Conservation (phyloP, 2,888 invertebrate species). For the Lacanobia wlatinum region DNA sequence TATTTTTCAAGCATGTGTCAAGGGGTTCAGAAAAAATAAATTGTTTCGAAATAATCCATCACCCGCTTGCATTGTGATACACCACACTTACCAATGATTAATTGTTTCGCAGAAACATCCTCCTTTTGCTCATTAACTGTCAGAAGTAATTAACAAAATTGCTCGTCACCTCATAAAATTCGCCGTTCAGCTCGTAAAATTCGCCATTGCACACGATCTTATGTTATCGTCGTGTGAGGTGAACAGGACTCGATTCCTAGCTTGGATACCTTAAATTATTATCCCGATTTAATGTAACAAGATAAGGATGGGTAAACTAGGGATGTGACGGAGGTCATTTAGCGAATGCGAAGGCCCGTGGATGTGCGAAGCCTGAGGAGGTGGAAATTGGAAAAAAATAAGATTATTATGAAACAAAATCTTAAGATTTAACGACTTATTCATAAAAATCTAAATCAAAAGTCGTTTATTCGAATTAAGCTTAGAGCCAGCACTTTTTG, state of each 20-base stretch:
- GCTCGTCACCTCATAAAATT: constrained; percentile 60
- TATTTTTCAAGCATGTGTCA: neutral
- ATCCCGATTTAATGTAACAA: constrained; percentile 5
- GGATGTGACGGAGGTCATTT: neutral
- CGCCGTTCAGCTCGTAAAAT: constrained; percentile 56
- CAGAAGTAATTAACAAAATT: constrained; percentile 41
- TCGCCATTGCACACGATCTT: constrained; percentile 8
- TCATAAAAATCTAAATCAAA: too few relatives aligned
- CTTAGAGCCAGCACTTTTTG: too few relatives aligned
- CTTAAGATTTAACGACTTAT: too few relatives aligned
- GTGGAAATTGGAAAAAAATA: neutral
- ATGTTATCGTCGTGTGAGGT: constrained; percentile 55
- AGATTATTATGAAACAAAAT: too few relatives aligned
- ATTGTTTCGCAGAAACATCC: constrained; percentile 14
- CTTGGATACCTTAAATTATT: constrained; percentile 39
- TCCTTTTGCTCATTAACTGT: constrained; percentile 34
- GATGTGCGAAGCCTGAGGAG: neutral
- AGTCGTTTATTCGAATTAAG: too few relatives aligned
- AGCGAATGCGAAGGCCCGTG: too few relatives aligned
- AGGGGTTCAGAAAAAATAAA: neutral
- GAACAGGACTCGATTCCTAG: constrained; percentile 54
- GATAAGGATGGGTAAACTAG: constrained; percentile 13
- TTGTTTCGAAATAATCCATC: neutral
- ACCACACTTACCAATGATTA: constrained; percentile 10
- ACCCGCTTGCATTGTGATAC: constrained; percentile 1